Evolutionary conservation across 2,888 invertebrate genomes (phyloP).

Genomic region (Perithous albicinctus): DNA sequence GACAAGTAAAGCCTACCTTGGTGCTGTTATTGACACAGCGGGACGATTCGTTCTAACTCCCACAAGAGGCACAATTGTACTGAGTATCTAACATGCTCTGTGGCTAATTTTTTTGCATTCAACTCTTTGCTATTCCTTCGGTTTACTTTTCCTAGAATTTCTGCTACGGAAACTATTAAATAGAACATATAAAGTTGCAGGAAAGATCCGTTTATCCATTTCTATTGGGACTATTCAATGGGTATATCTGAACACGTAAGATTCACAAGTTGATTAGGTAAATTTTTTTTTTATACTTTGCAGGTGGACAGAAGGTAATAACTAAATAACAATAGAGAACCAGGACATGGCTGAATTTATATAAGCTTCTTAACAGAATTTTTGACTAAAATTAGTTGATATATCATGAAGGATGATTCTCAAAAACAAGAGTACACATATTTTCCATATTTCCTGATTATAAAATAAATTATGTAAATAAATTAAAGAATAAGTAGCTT

Average conservation of each 20-base stretch:
- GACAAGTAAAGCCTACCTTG: constrained; percentile 41
- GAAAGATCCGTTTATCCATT: not conserved
- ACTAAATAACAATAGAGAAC: not conserved
- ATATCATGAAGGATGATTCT: not conserved
- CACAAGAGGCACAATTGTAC: constrained; percentile 26
- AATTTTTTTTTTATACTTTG: not conserved
- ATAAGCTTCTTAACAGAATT: too few species aligned
- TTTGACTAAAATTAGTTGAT: not conserved
- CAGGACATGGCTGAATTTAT: too few species aligned
- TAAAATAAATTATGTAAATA: too few species aligned
- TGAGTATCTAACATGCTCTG: constrained; percentile 47
- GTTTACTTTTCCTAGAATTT: not conserved
- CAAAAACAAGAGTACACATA: too few species aligned
- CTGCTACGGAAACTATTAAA: not conserved
- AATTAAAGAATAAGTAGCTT: too few species aligned
- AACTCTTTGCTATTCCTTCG: constrained; percentile 28
- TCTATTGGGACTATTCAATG: constrained; percentile 1
- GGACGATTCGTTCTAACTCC: constrained; percentile 31
- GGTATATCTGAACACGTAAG: not conserved
- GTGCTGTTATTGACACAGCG: constrained; percentile 15
- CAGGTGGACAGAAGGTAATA: not conserved
- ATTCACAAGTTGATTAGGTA: not conserved
- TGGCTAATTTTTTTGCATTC: constrained; percentile 28
- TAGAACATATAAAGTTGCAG: not conserved
- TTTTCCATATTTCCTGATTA: too few species aligned